Evolutionary conservation across 37 sponge, comb jelly and placozoan genomes (phyloP).

Genomic region (Mnemiopsis leidyi): DNA sequence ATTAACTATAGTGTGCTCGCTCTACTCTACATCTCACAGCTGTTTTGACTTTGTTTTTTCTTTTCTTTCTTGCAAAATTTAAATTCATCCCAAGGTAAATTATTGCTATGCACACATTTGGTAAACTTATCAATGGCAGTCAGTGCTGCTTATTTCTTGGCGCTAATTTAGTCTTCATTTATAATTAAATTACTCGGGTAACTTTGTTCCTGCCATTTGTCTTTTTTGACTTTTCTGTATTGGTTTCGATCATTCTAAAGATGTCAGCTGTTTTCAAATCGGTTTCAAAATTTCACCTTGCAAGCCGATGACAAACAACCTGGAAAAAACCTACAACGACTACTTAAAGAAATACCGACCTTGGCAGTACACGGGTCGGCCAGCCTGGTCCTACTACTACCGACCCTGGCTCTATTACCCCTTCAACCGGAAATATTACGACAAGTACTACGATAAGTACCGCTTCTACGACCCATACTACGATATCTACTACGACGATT

Average conservation of each 20-base stretch:
- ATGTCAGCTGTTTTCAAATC: too few relatives aligned
- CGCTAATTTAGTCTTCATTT: too few relatives aligned
- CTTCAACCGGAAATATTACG: conserved; percentile 38
- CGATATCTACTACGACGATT: neutral
- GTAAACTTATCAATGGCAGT: too few relatives aligned
- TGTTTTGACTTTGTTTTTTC: neutral
- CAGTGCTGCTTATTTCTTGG: too few relatives aligned
- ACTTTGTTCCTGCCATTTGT: too few relatives aligned
- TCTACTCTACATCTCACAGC: neutral
- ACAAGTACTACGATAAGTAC: neutral
- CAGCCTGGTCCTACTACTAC: conserved; percentile 38
- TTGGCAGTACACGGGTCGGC: neutral
- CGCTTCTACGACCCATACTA: neutral
- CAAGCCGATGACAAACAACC: neutral
- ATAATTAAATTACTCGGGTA: too few relatives aligned
- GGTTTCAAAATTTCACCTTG: too few relatives aligned
- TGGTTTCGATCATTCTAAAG: too few relatives aligned
- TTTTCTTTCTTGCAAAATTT: too few relatives aligned
- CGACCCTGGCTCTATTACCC: conserved; percentile 54
- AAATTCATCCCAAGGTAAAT: too few relatives aligned
- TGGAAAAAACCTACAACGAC: neutral
- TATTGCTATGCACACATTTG: too few relatives aligned
- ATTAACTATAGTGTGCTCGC: neutral
- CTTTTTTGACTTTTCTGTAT: too few relatives aligned
- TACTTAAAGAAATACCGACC: neutral